Base-by-base conservation (phyloP, 2,888 invertebrate genomes). In the Stenoptilia bipunctidactyla region DNA sequence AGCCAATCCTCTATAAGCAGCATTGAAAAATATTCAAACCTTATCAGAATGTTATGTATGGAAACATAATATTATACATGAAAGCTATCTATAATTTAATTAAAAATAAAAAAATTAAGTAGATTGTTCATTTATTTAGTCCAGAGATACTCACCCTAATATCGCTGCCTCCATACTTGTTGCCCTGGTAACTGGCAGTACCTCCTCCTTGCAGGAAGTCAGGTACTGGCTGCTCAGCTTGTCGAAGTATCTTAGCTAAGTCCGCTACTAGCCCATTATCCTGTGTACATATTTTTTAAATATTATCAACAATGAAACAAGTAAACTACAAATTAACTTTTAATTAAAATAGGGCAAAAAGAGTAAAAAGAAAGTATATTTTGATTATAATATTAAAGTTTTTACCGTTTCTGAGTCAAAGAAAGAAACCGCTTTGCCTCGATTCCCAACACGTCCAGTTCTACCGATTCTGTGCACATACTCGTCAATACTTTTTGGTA, bases 401-500 rank as follows among this genome's bases (percentile, higher is more conserved):
- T 3, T 61, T 53, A 77, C 83, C 43, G 72, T 55, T 1, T 86
- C 85, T 0, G 68, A 56, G 61, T 95, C 92, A 61, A 86, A 96
- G 71, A 97, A 93, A 0, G 95, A 94, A 0, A 95, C 90, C 0
- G 97, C 92, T 48, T 87, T 91, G 1, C 98, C 98, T 27, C 90
- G 85, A 59, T 94, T 94, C 9, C 97, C 97, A 0, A 98, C 94
- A 47, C 98, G 88, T 0, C 97, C 98, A 3, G 98, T 98, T 48
- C 98, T 87, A 0, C 98, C 98, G 51, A 98, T 96, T 42, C 97
- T 86, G 70, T 98, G 98, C 1, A 97, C 96, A 55, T 97, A 98
- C 53, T 97, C 97, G 50, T 97, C 97, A 47, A 97, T 92, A 46
- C 88, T 88, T 43, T 90, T 89, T 0, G 97, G 97, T 57, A 98